These are phyloP conservation scores for Drosophila baimaii DNA, from an alignment of 1,140 invertebrate species.

Conservation along the genomic window DNA sequence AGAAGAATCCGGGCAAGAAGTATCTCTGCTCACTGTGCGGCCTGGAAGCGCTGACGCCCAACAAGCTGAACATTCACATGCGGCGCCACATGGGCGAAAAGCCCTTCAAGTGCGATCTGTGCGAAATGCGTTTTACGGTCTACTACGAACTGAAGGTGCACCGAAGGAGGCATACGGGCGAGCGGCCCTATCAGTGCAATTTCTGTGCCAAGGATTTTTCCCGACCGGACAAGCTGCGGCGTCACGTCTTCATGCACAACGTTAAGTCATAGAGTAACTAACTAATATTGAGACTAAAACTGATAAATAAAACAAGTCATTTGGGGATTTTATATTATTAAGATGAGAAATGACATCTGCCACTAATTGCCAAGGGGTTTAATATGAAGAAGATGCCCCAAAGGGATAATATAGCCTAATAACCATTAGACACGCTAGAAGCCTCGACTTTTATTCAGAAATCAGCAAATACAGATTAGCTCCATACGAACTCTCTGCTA, in stretches of 20 bases:
- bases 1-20: conserved; percentile 66
- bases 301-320: background rate
- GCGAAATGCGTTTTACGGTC: conserved; percentile 79
- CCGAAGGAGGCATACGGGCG: conserved; percentile 86
- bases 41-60: conserved; percentile 85
- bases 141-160: conserved; percentile 84
- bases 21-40: conserved; percentile 86
- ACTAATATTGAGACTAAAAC: background rate
- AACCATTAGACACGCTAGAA: too few relatives aligned
- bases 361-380: background rate
- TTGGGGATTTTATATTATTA: background rate
- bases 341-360: background rate
- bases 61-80: conserved; percentile 87
- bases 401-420: background rate
- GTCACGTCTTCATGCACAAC: conserved; percentile 87
- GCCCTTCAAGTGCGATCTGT: conserved; percentile 81
- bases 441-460: background rate
- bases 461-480: background rate
- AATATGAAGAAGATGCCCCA: background rate
- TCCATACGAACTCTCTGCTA: too few relatives aligned
- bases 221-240: conserved; percentile 86
- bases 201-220: conserved; percentile 85
- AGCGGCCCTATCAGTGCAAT: conserved; percentile 86
- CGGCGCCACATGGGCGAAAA: conserved; percentile 85
- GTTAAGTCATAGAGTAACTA: conserved; percentile 41